Evolutionary conservation across 2,797 vertebrate genomes (phyloP).

Genomic region (Phrynocephalus guinanensis): DNA sequence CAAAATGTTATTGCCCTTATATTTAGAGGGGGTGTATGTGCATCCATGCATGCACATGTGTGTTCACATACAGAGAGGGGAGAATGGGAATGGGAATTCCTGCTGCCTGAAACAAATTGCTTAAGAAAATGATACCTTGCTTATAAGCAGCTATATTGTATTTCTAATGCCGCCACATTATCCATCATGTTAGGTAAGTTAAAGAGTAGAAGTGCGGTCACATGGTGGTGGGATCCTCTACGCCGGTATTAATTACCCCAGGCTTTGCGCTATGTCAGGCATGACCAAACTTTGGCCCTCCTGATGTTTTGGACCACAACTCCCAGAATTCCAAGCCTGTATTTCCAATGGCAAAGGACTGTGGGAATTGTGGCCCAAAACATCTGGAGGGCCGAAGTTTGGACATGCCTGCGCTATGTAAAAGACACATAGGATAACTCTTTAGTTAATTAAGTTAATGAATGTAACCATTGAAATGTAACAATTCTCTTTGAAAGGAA

Average conservation of each 20-base stretch:
- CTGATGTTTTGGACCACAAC: no score
- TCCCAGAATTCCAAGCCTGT: no score
- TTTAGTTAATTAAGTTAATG: neutral
- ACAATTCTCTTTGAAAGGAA: neutral
- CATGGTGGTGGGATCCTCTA: neutral
- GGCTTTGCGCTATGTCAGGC: neutral
- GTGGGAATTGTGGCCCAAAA: no score
- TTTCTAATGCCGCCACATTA: neutral
- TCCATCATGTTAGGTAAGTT: neutral
- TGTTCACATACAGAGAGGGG: neutral
- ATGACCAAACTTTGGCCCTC: no score
- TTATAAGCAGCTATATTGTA: neutral
- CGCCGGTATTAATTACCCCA: neutral
- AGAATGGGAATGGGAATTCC: no score
- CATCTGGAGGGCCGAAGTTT: no score
- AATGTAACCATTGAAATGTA: conserved; percentile 8
- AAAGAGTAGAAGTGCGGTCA: neutral
- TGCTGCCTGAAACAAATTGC: no score
- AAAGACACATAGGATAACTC: neutral
- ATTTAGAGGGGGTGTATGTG: no score
- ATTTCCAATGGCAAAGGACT: no score
- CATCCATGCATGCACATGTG: neutral
- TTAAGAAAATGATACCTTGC: neutral
- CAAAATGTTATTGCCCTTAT: no score
- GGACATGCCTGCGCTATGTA: neutral